A percentile compares a stretch with the other conserved stretches of the same genome.
phyloP scores from a whole-genome alignment of 1,140 invertebrate species.

The Drosophila azteca region DNA sequence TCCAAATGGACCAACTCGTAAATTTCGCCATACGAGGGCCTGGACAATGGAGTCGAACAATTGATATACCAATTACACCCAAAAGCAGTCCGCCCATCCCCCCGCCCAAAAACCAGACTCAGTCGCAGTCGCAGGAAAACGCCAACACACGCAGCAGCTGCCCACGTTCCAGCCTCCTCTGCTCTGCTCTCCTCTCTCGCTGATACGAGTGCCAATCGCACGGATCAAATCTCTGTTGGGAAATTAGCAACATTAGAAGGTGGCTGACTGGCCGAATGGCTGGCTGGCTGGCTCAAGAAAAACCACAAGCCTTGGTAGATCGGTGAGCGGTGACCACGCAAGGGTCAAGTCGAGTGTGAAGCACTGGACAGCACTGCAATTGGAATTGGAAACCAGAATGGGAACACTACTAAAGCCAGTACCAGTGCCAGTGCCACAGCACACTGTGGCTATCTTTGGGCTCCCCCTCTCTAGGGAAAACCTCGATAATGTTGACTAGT shows the following conservation, averaged over 20 bases:
- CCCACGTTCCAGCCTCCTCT: slow-evolving; percentile 2
- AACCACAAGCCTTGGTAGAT: slow-evolving; percentile 43
- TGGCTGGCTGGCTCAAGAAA: slow-evolving; percentile 25
- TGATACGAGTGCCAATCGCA: slow-evolving; percentile 35
- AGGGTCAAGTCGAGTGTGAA: slow-evolving; percentile 67
- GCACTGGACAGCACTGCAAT: slow-evolving; percentile 27
- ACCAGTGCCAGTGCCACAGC: no score
- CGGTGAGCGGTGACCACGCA: slow-evolving; percentile 22
- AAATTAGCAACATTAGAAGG: slow-evolving; percentile 76
- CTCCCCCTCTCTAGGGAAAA: neutral
- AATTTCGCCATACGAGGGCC: slow-evolving; percentile 55
- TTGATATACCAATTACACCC: slow-evolving; percentile 79
- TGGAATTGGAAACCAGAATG: neutral
- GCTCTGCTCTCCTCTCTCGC: neutral
- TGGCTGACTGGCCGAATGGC: slow-evolving; percentile 38
- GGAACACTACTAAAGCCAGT: neutral
- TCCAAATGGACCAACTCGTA: slow-evolving; percentile 68
- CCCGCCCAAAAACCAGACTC: slow-evolving; percentile 22
- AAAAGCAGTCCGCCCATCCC: neutral
- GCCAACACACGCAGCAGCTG: slow-evolving; percentile 69
- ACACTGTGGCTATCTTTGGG: neutral
- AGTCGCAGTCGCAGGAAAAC: slow-evolving; percentile 17
- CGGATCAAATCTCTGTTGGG: slow-evolving; percentile 57
- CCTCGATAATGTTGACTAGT: slow-evolving; percentile 13
- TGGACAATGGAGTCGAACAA: slow-evolving; percentile 55